These are phyloP conservation scores for Saccostrea glomerata DNA, from an alignment of 1,140 invertebrate genomes.

Conservation along the genomic window DNA sequence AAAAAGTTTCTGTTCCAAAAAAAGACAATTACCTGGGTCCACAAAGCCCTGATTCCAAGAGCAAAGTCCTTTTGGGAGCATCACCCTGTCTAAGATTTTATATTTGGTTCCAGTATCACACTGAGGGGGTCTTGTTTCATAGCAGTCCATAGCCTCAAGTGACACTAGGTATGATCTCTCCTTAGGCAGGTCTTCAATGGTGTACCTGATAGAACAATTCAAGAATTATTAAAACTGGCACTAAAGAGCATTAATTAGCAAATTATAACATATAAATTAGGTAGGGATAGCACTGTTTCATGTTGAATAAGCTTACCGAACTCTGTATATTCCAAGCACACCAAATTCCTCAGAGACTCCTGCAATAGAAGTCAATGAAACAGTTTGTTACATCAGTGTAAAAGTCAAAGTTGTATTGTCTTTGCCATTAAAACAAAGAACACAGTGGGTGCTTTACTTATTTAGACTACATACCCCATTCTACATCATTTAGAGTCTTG, in stretches of 20 bases:
- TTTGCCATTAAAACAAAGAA: not conserved
- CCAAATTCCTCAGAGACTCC: constrained; percentile 28
- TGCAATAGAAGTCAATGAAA: not conserved
- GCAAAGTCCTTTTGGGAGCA: constrained; percentile 43
- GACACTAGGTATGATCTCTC: constrained; percentile 49
- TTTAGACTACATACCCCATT: constrained; percentile 40
- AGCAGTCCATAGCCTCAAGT: constrained; percentile 51
- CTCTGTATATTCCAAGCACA: constrained; percentile 28
- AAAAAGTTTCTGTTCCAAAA: too few relatives aligned
- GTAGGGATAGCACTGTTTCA: not conserved
- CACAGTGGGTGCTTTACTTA: not conserved
- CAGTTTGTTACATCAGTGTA: not conserved
- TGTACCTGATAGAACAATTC: constrained; percentile 42
- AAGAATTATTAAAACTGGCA: not conserved
- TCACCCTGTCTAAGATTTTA: constrained; percentile 6
- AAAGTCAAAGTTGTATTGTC: too few relatives aligned
- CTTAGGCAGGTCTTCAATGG: constrained; percentile 50
- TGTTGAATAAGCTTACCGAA: not conserved
- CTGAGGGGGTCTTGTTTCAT: constrained; percentile 12
- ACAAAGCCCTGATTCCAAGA: constrained; percentile 31
- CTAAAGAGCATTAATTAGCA: too few relatives aligned
- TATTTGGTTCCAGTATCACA: constrained; percentile 10
- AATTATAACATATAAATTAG: too few relatives aligned
- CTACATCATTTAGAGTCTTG: constrained; percentile 33
- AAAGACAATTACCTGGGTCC: constrained; percentile 37